Evolutionary conservation across 2,888 invertebrate genomes (phyloP), one percentile per base, ranked within the genome.

Genomic region (Nycteola revayana): DNA sequence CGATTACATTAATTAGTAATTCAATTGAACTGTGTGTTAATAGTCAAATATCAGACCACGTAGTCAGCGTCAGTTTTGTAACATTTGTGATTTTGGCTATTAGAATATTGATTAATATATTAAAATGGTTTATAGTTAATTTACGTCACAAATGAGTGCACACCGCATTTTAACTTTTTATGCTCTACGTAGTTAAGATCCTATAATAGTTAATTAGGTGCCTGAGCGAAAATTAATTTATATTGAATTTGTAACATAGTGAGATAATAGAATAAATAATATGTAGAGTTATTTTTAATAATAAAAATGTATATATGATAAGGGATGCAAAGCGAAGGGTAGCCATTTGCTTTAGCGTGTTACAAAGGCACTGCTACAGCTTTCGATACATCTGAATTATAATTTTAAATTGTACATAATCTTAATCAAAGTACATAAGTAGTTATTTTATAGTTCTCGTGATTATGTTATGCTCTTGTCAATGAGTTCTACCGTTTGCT

Each of bases 161-260:
- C 51, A 50, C 37, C 42, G 9, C 24, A 28, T 37, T 46, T 42
- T 26, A 29, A 39, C 37, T 43, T 47, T 47, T 49, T 45, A 38
- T 50, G 46, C 44, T 62, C 43, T 55, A 34, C 32, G 28, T 49
- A 55, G 42, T 44, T 49, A 55, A 48, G 51, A 53, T 60, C 49
- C 54, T 50, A 52, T 46, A 32, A 43, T 50, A 57, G 47, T 40
- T 57, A 43, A 52, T 55, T 74, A 75, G 77, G 67, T 72, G 75
- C 74, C 72, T 71, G 66, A 67, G 71, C 66, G 66, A 69, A 62
- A 55, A 50, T 30, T 50, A 32, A 53, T 47, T 42, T 63, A 52
- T 64, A 60, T 57, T 66, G 50, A 63, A 70, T 45, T 14, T 71
- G 67, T 51, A 47, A 45, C 61, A 71, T 71, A 75, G 61, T 70